These are phyloP conservation scores for Gnatocerus cornutus DNA, from an alignment of 2,888 invertebrate species.

Conservation along the genomic window DNA sequence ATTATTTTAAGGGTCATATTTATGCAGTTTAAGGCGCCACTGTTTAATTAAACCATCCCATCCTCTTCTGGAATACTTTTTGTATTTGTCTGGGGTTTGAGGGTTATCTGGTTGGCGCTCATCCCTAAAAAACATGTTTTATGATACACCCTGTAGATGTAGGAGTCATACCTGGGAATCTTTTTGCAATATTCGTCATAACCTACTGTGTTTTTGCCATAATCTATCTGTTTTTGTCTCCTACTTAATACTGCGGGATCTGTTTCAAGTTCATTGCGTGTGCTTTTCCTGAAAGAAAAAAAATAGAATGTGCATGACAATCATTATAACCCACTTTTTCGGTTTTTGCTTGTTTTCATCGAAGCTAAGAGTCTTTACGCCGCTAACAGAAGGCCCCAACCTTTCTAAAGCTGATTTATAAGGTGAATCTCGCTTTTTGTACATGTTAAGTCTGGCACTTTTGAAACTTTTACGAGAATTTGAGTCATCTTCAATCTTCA, in stretches of 20 bases:
- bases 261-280: slow-evolving; percentile 73
- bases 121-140: no score
- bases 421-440: slow-evolving; percentile 43
- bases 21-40: slow-evolving; percentile 90
- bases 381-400: slow-evolving; percentile 20
- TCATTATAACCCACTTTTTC: background rate
- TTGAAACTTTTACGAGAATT: slow-evolving; percentile 41
- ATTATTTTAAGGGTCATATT: slow-evolving; percentile 75
- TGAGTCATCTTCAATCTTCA: slow-evolving; percentile 52
- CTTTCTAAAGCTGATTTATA: slow-evolving; percentile 37
- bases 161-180: no score
- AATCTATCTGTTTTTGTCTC: slow-evolving; percentile 95
- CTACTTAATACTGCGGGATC: slow-evolving; percentile 82
- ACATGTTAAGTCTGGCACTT: slow-evolving; percentile 31
- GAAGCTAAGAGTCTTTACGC: slow-evolving; percentile 16
- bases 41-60: slow-evolving; percentile 93
- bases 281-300: slow-evolving; percentile 55
- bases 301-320: no score
- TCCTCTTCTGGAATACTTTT: slow-evolving; percentile 91
- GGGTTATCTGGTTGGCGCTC: slow-evolving; percentile 84
- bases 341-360: slow-evolving; percentile 10
- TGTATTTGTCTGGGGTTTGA: slow-evolving; percentile 89
- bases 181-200: slow-evolving; percentile 83
- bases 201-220: slow-evolving; percentile 93
- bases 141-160: no score